Evolutionary conservation across 2,797 vertebrate species (phyloP).

Genomic region (Danio jaintianensis): DNA sequence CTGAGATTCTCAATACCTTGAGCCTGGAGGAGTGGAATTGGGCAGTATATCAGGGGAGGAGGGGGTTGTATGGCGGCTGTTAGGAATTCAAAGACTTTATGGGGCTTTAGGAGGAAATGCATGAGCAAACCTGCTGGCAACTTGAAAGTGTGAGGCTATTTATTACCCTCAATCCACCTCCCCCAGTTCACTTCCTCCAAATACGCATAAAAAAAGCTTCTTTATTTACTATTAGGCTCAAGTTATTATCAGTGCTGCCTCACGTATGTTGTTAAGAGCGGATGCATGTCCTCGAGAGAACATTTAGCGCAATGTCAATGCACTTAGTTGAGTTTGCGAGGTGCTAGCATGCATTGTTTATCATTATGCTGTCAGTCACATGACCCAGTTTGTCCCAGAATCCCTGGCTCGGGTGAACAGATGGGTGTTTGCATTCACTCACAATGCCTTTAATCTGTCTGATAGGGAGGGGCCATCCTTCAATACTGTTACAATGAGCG

Average conservation of each 20-base stretch:
- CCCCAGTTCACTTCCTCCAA: conserved; percentile 42
- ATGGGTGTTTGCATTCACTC: conserved; percentile 46
- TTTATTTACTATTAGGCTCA: conserved; percentile 39
- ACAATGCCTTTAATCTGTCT: conserved; percentile 45
- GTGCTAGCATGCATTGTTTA: neutral
- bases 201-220: conserved; percentile 57
- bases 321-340: neutral
- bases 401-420: conserved; percentile 31
- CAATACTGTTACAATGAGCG: conserved; percentile 30
- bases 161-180: conserved; percentile 55
- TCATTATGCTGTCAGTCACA: conserved; percentile 20
- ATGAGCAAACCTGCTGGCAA: conserved; percentile 64
- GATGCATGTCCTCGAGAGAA: neutral
- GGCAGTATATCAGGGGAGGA: conserved; percentile 19
- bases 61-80: conserved; percentile 49
- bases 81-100: conserved; percentile 67
- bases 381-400: conserved; percentile 32
- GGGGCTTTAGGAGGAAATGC: conserved; percentile 64
- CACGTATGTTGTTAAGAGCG: neutral
- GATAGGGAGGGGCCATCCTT: conserved; percentile 32
- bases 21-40: conserved; percentile 21
- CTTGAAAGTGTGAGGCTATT: conserved; percentile 61
- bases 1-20: conserved; percentile 37
- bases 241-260: conserved; percentile 8
- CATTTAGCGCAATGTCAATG: neutral